Conservation (phyloP, 2,888 invertebrate genomes). For the Melanargia galathea region DNA sequence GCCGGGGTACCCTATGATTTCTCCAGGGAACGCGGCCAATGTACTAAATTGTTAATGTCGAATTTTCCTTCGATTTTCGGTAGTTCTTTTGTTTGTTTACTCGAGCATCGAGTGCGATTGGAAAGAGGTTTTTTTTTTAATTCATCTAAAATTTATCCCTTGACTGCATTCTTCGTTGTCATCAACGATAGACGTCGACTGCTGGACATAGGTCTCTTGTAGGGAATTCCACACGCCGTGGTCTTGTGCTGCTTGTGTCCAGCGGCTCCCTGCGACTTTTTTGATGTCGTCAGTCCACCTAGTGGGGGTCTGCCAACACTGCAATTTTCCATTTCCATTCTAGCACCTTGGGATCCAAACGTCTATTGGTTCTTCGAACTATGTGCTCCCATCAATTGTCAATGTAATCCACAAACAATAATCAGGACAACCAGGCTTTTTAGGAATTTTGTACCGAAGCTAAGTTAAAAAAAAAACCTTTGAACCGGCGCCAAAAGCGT, state of each 20-base stretch:
- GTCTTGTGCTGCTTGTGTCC: no score
- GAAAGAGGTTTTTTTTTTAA: not conserved
- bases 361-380: no score
- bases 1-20: conserved; percentile 49
- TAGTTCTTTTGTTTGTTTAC: conserved; percentile 21
- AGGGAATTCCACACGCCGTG: no score
- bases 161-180: no score
- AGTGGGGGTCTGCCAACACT: no score
- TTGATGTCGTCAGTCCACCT: no score
- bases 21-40: conserved; percentile 46
- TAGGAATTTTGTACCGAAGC: not conserved
- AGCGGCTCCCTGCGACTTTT: no score
- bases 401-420: not conserved
- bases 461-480: conserved; percentile 13
- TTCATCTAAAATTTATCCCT: no score
- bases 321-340: no score
- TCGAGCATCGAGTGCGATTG: not conserved
- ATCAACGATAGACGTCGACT: no score
- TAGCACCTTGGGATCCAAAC: no score
- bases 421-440: not conserved
- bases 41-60: conserved; percentile 48
- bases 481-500: conserved; percentile 21
- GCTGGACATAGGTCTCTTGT: no score
- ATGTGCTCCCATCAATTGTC: not conserved
- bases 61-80: conserved; percentile 29